Conservation (phyloP, 2,113 vertebrate genomes). For the Illadopsis cleaveri region DNA sequence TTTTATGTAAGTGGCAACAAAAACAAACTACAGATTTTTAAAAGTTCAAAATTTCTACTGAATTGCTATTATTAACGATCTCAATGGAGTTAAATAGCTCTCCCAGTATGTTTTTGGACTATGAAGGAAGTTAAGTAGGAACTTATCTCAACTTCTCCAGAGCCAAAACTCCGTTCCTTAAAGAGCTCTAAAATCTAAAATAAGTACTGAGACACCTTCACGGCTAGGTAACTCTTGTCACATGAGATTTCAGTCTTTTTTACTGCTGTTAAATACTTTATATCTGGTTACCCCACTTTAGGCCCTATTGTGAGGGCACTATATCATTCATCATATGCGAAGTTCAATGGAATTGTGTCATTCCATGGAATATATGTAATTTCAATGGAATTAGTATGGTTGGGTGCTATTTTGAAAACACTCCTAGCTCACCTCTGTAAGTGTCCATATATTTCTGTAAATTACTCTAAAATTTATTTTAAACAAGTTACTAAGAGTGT, state of each 20-base stretch:
- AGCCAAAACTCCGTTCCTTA: background rate
- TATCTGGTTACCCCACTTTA: background rate
- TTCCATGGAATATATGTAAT: background rate
- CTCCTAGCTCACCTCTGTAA: background rate
- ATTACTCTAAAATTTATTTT: background rate
- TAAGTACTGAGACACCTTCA: background rate
- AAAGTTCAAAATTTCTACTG: background rate
- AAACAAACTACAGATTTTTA: background rate
- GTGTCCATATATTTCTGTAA: background rate
- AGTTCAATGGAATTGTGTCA: background rate
- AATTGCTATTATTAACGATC: background rate
- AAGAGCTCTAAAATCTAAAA: background rate
- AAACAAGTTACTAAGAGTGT: background rate
- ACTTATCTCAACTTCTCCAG: background rate
- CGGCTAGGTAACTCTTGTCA: background rate
- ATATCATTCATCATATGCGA: background rate
- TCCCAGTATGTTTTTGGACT: background rate
- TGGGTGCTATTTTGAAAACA: background rate
- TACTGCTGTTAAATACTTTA: background rate
- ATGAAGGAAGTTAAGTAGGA: background rate
- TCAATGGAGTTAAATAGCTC: background rate
- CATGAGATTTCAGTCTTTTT: background rate
- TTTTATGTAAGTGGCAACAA: background rate
- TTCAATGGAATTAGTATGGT: background rate
- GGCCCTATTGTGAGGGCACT: background rate